phyloP scores from a whole-genome alignment of 2,888 invertebrate genomes.

The Chrysina gloriosa region DNA sequence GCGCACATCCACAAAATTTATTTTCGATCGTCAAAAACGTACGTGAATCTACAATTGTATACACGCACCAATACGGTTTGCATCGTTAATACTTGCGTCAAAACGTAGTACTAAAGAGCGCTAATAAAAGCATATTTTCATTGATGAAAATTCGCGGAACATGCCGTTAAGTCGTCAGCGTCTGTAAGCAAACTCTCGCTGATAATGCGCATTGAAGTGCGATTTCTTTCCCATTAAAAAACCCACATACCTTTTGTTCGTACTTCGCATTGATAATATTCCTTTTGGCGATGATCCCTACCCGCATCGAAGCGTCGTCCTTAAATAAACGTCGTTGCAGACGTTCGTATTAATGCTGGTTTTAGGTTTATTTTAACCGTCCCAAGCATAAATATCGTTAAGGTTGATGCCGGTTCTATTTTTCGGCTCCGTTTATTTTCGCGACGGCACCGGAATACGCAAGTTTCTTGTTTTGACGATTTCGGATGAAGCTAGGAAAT shows the following conservation, averaged over 20 bases:
- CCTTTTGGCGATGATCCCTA: no score
- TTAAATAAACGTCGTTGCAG: no score
- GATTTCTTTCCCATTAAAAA: no score
- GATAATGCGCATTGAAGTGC: background rate
- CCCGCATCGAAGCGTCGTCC: no score
- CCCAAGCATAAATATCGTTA: background rate
- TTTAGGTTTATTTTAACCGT: conserved; percentile 4
- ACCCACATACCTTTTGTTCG: no score
- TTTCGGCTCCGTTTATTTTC: conserved; percentile 15
- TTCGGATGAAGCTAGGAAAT: background rate
- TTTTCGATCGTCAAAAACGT: background rate
- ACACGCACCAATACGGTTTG: background rate
- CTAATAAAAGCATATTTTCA: background rate
- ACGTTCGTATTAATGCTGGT: no score
- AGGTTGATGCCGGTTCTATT: background rate
- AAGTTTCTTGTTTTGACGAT: background rate
- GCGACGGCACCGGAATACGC: background rate
- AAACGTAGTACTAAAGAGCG: background rate
- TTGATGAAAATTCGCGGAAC: background rate
- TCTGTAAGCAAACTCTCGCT: background rate
- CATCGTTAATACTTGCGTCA: background rate
- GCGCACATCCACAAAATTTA: background rate
- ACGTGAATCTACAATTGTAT: background rate
- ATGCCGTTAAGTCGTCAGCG: background rate
- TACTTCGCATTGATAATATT: no score